Percentiles rank a stretch among this genome's conserved stretches.
These are phyloP conservation scores for Thymallus thymallus DNA, from an alignment of 2,113 vertebrate genomes.

Conservation along the genomic window DNA sequence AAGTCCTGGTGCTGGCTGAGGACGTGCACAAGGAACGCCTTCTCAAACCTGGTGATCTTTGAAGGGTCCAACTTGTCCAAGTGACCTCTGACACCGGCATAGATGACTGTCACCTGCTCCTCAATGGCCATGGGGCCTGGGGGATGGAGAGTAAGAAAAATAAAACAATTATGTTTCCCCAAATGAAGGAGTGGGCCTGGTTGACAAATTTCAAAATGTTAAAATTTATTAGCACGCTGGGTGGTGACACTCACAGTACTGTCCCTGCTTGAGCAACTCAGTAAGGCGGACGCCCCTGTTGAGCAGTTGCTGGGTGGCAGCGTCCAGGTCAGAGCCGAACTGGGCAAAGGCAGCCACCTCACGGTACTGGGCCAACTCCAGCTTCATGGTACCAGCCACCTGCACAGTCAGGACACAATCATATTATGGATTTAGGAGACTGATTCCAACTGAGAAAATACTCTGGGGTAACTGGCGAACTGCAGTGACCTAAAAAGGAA, in stretches of 20 bases:
- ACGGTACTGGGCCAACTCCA: slow-evolving; percentile 95
- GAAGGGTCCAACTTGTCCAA: slow-evolving; percentile 97
- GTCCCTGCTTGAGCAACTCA: slow-evolving; percentile 94
- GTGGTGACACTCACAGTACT: slow-evolving; percentile 83
- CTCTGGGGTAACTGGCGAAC: not conserved
- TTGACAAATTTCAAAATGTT: not conserved
- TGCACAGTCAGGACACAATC: slow-evolving; percentile 38
- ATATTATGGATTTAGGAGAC: not conserved
- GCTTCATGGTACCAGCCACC: slow-evolving; percentile 99
- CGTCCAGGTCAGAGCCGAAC: slow-evolving; percentile 95
- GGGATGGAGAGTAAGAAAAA: not conserved
- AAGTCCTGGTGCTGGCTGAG: slow-evolving; percentile 89
- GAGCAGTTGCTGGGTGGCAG: slow-evolving; percentile 93
- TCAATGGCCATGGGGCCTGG: slow-evolving; percentile 97
- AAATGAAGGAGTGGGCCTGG: not conserved
- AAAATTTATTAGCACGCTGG: not conserved
- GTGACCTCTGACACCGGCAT: slow-evolving; percentile 93
- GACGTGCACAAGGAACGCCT: slow-evolving; percentile 88
- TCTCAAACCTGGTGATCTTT: slow-evolving; percentile 98
- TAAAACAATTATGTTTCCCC: too few relatives aligned
- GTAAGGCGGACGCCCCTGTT: slow-evolving; percentile 95
- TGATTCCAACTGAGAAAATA: not conserved
- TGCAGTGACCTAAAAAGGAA: not conserved
- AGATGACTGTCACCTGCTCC: slow-evolving; percentile 96
- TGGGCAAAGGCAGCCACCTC: slow-evolving; percentile 97